These are phyloP conservation scores for Discoglossus pictus DNA, from an alignment of 2,797 vertebrate species.

Conservation along the genomic window DNA sequence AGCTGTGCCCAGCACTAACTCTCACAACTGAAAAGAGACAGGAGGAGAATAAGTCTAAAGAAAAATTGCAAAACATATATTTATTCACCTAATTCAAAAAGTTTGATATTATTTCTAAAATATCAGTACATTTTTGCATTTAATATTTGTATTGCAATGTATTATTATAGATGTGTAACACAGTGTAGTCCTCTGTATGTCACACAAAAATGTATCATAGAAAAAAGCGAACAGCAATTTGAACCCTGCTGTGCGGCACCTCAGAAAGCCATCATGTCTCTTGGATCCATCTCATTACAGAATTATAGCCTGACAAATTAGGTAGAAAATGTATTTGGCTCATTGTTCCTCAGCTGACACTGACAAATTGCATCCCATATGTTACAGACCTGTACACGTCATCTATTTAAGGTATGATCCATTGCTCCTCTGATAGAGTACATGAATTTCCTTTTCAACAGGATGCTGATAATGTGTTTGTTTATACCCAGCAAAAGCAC, in stretches of 20 bases:
- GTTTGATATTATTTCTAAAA: too few relatives aligned
- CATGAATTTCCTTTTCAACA: slow-evolving; percentile 15
- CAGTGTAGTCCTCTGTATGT: too few relatives aligned
- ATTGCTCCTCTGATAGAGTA: slow-evolving; percentile 23
- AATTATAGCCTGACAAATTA: slow-evolving; percentile 38
- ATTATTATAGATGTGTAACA: too few relatives aligned
- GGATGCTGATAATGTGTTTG: slow-evolving; percentile 39
- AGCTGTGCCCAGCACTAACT: too few relatives aligned
- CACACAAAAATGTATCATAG: slow-evolving; percentile 15
- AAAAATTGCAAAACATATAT: too few relatives aligned
- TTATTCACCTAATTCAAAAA: too few relatives aligned
- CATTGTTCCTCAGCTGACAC: slow-evolving; percentile 17
- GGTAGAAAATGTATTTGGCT: slow-evolving; percentile 43
- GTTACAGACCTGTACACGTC: slow-evolving; percentile 24
- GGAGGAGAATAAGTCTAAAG: too few relatives aligned
- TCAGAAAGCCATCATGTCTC: background rate
- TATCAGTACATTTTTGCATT: too few relatives aligned
- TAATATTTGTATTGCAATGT: too few relatives aligned
- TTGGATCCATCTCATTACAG: slow-evolving; percentile 31
- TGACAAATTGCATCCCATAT: slow-evolving; percentile 38
- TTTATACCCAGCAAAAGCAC: slow-evolving; percentile 28
- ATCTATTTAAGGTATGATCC: slow-evolving; percentile 43
- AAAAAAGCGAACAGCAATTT: slow-evolving; percentile 8
- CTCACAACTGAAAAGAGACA: too few relatives aligned
- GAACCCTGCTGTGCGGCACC: slow-evolving; percentile 15